These are phyloP conservation scores for Eurystomus gularis DNA, from an alignment of 2,113 vertebrate genomes.

Conservation along the genomic window DNA sequence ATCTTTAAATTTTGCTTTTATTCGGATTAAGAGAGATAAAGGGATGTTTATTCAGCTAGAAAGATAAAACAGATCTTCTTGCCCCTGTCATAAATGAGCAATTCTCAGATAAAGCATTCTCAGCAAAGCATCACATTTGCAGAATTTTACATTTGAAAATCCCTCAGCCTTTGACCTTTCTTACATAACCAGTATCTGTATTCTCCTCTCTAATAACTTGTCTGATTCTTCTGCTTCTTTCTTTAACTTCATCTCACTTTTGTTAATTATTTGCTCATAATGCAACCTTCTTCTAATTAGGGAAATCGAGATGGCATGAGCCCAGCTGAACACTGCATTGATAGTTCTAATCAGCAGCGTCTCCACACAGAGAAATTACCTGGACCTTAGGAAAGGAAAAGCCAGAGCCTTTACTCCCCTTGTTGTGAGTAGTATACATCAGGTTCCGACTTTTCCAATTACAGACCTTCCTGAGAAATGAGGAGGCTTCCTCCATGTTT, in stretches of 20 bases:
- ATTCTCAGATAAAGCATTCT: background rate
- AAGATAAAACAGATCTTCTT: background rate
- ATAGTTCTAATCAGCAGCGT: background rate
- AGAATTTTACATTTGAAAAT: background rate
- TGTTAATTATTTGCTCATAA: background rate
- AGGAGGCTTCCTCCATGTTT: background rate
- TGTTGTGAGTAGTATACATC: rapidly evolving
- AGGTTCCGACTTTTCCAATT: background rate
- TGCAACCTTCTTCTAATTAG: background rate
- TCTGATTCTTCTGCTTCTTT: background rate
- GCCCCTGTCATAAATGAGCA: background rate
- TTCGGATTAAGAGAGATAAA: background rate
- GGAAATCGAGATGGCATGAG: background rate
- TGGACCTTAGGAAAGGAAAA: background rate
- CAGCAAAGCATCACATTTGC: background rate
- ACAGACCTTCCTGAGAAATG: background rate
- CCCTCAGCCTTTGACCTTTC: background rate
- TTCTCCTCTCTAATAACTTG: background rate
- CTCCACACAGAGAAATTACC: background rate
- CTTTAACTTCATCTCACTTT: background rate
- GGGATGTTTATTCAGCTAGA: background rate
- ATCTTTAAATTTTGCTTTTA: background rate
- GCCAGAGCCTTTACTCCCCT: background rate
- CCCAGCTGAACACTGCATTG: background rate
- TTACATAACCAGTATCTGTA: background rate